Evolutionary conservation across 2,797 vertebrate genomes (phyloP).

Genomic region (Rhynchotus rufescens): DNA sequence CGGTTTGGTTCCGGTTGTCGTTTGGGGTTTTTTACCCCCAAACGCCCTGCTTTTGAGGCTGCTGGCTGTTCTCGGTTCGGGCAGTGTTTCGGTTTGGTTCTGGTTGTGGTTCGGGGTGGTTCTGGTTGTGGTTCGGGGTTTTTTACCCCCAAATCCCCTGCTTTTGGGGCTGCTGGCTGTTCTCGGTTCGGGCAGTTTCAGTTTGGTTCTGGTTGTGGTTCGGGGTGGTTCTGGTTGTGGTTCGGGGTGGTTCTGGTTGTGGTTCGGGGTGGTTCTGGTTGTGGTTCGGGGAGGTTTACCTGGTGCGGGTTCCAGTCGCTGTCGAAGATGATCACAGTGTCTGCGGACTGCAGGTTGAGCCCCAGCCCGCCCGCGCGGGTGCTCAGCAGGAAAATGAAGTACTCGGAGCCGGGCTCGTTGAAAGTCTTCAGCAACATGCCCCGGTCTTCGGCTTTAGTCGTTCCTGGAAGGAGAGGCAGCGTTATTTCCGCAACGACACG

Average conservation of each 20-base stretch:
- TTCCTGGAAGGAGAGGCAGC: conserved; percentile 77
- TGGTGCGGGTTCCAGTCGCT: conserved; percentile 98
- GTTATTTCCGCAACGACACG: not conserved
- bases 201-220: too few species aligned
- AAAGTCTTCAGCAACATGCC: conserved; percentile 95
- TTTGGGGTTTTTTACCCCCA: too few species aligned
- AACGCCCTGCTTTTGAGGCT: too few species aligned
- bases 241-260: too few species aligned
- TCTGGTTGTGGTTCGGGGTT: not conserved
- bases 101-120: not conserved
- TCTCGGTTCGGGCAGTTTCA: too few species aligned
- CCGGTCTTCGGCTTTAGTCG: conserved; percentile 93
- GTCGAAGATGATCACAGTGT: conserved; percentile 96
- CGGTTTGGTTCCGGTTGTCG: too few species aligned
- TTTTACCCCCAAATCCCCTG: too few species aligned
- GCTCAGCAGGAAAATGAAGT: conserved; percentile 95
- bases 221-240: too few species aligned
- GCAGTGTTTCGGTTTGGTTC: too few species aligned
- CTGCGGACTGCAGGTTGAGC: conserved; percentile 93
- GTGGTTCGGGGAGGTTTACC: conserved; percentile 69
- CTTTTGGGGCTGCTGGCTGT: too few species aligned
- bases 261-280: too few species aligned
- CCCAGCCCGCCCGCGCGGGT: conserved; percentile 93
- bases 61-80: too few species aligned
- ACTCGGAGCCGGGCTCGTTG: conserved; percentile 91